phyloP scores from a whole-genome alignment of 2,113 vertebrate genomes.

The Ciconia boyciana region DNA sequence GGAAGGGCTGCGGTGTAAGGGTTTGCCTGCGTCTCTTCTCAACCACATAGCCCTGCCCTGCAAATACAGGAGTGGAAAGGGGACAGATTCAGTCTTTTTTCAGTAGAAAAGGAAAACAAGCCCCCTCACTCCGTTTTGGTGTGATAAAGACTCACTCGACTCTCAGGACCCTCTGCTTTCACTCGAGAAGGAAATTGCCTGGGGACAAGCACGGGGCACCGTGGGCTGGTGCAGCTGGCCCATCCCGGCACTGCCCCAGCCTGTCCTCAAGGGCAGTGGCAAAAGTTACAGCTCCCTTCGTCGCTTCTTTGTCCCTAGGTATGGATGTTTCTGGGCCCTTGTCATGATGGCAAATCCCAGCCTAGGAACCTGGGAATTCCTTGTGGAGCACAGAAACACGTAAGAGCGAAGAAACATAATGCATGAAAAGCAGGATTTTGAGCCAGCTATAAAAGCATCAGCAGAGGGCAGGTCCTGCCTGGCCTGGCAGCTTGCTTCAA shows the following conservation, averaged over 20 bases:
- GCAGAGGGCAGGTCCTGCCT: not conserved
- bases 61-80: not conserved
- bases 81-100: not conserved
- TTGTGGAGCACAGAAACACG: not conserved
- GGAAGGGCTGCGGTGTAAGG: not conserved
- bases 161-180: not conserved
- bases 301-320: not conserved
- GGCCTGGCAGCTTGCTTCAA: not conserved
- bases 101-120: not conserved
- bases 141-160: not conserved
- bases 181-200: not conserved
- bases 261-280: not conserved
- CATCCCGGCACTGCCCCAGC: not conserved
- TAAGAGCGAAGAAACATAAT: not conserved
- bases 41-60: not conserved
- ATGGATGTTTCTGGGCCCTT: not conserved
- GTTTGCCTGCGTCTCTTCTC: not conserved
- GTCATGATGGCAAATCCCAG: not conserved
- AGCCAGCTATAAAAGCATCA: not conserved
- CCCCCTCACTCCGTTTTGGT: not conserved
- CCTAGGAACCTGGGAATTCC: not conserved
- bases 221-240: not conserved
- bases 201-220: rapidly evolving
- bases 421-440: not conserved
- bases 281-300: not conserved